A percentile compares a stretch with the other conserved stretches of the same genome.
Evolutionary conservation across 2,113 vertebrate genomes (phyloP).

Genomic region (Crotalus horridus): DNA sequence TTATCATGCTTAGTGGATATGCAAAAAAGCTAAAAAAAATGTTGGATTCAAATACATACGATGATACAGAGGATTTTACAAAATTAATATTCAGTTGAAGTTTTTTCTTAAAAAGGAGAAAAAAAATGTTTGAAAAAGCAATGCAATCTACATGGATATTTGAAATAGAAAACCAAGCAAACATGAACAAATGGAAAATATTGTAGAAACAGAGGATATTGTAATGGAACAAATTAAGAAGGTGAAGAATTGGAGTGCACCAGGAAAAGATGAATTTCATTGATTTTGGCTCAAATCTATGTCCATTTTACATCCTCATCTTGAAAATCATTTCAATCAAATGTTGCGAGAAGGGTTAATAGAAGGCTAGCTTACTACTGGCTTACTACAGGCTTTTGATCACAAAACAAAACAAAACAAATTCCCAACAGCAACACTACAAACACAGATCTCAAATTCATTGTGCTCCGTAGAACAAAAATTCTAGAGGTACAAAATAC

Average conservation of each 20-base stretch:
- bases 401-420: background rate
- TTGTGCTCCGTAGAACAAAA: background rate
- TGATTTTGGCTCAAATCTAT: background rate
- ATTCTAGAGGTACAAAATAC: background rate
- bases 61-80: background rate
- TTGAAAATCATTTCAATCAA: background rate
- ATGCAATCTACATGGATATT: background rate
- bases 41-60: background rate
- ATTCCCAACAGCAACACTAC: background rate
- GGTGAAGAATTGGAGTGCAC: background rate
- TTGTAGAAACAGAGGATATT: background rate
- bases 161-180: background rate
- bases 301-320: background rate
- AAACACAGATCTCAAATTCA: background rate
- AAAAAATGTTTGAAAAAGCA: background rate
- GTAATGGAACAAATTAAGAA: background rate
- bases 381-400: background rate
- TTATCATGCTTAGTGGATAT: background rate
- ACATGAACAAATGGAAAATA: background rate
- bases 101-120: background rate
- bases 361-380: background rate
- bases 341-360: background rate
- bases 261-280: background rate
- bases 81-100: background rate
- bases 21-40: background rate